Evolutionary conservation across 2,888 invertebrate genomes (phyloP), one percentile per base, ranked within the genome.

Genomic region (Heliconius hortense): DNA sequence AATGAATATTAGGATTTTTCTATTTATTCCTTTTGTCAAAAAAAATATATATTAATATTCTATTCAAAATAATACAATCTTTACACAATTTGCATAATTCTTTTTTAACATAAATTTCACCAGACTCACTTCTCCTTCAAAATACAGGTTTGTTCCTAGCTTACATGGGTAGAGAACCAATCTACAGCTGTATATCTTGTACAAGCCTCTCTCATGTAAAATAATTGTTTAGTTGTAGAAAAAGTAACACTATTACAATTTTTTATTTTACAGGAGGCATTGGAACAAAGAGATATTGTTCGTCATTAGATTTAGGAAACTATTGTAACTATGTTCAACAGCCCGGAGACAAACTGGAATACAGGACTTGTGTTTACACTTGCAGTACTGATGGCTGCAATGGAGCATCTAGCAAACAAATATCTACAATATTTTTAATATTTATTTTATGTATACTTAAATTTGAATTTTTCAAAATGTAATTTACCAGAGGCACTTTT

Each of bases 281-380:
- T 79, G 98, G 98, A 67, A 97, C 98, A 56, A 97, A 97, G 84
- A 94, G 98, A 80, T 98, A 96, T 86, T 98, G 98, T 87, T 98
- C 98, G 2, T 96, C 98, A 0, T 91, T 97, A 83, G 96, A 98
- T 88, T 91, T 98, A 84, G 98, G 98, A 24, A 98, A 97, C 88
- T 98, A 97, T 84, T 98, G 98, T 89, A 96, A 98, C 86, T 98
- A 97, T 88, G 97, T 98, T 0, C 93, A 95, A 79, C 97, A 98
- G 81, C 96, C 96, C 11, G 98, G 98, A n/a, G 98, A 98, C 87
- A 95, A 95, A 82, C 90, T 97, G 82, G 96, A 96, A 76, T 98
- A 98, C 88, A 95, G 98, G 80, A 97, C 98, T 4, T 98, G 98
- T 88, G 96, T 98, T 73, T 98, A 95, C 87, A 98, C 98, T 0